Evolutionary conservation across 2,888 invertebrate species (phyloP).

Genomic region (Drosophila mimetica): DNA sequence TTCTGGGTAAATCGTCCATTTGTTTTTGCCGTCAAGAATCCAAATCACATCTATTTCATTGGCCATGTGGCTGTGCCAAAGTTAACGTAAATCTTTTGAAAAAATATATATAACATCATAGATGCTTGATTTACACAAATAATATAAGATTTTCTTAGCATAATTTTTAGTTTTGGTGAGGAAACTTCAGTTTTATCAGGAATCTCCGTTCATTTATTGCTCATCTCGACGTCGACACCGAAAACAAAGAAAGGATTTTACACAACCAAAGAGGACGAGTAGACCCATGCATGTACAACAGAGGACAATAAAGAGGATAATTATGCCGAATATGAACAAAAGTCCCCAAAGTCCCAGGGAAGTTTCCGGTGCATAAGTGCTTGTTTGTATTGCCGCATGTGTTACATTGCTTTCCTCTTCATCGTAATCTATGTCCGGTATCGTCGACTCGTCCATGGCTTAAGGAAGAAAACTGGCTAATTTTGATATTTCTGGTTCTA

Average conservation of each 20-base stretch:
- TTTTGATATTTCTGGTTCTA: not conserved
- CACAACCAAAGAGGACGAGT: constrained; percentile 17
- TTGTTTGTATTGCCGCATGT: not conserved
- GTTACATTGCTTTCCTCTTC: not conserved
- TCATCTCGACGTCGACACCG: not conserved
- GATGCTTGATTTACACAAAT: not conserved
- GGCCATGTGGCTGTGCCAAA: not conserved
- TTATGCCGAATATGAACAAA: constrained; percentile 10
- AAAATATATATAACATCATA: too few relatives aligned
- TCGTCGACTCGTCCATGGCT: not conserved
- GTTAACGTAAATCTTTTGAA: not conserved
- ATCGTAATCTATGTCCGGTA: not conserved
- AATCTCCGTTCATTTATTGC: too few relatives aligned
- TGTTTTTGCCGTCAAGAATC: not conserved
- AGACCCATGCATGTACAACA: not conserved
- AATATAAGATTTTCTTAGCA: not conserved
- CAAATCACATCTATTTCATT: not conserved
- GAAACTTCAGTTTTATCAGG: not conserved
- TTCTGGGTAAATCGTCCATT: too few relatives aligned
- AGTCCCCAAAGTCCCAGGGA: constrained; percentile 1
- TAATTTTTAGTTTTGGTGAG: not conserved
- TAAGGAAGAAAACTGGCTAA: not conserved
- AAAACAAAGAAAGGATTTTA: constrained; percentile 7
- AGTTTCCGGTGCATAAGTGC: not conserved
- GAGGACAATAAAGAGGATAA: not conserved